These are phyloP conservation scores for Notolepis coatsorum DNA, from an alignment of 2,797 vertebrate genomes.

Conservation along the genomic window DNA sequence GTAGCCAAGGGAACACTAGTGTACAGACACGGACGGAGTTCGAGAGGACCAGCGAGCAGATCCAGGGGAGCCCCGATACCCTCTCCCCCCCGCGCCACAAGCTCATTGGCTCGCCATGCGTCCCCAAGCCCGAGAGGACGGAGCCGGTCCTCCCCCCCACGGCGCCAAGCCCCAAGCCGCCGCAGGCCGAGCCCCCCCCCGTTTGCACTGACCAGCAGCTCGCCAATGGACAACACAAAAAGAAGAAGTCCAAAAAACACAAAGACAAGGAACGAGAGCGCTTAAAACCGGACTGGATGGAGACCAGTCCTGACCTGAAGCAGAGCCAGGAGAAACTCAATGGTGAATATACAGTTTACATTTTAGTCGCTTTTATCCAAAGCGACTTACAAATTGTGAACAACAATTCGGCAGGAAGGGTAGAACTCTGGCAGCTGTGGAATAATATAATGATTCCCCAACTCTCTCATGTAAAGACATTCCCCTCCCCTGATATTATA, in stretches of 20 bases:
- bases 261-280: slow-evolving; percentile 84
- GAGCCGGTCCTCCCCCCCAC: slow-evolving; percentile 48
- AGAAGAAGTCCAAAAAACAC: slow-evolving; percentile 85
- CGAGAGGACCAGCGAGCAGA: slow-evolving; percentile 64
- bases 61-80: slow-evolving; percentile 70
- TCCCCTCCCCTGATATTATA: no score
- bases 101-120: slow-evolving; percentile 50
- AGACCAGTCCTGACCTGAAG: slow-evolving; percentile 80
- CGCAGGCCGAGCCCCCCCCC: slow-evolving; percentile 54
- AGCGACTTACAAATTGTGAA: no score
- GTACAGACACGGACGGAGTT: slow-evolving; percentile 70
- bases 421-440: no score
- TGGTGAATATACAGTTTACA: slow-evolving; percentile 53
- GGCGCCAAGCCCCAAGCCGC: slow-evolving; percentile 48
- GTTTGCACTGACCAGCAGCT: slow-evolving; percentile 72
- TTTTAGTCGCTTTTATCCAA: no score
- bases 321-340: slow-evolving; percentile 74
- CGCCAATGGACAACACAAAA: slow-evolving; percentile 78
- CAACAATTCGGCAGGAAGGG: no score
- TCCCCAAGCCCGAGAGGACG: slow-evolving; percentile 66
- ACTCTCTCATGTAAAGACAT: no score
- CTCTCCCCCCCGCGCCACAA: slow-evolving; percentile 72
- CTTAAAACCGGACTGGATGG: slow-evolving; percentile 80
- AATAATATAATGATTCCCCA: no score
- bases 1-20: slow-evolving; percentile 57